Percentiles rank a stretch among this genome's conserved stretches.
phyloP scores from a whole-genome alignment of 92 coral and sea anemone species.

The Porites rus region DNA sequence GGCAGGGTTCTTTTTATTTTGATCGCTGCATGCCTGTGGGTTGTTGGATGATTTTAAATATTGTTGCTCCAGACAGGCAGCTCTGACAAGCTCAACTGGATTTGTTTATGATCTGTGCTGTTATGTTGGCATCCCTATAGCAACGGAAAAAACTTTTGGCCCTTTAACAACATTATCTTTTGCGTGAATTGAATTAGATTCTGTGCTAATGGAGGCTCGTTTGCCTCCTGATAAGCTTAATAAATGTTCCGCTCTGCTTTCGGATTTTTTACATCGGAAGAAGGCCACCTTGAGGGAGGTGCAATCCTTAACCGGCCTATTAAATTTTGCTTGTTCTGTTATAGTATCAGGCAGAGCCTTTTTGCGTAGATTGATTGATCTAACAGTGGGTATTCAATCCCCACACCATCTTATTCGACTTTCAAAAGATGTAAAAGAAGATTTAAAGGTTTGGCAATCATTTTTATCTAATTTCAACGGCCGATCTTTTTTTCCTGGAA shows the following conservation, averaged over 20 bases:
- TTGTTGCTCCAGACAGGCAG: conserved; percentile 40
- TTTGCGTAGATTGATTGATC: conserved; percentile 41
- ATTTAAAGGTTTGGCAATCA: conserved; percentile 31
- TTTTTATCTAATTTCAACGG: conserved; percentile 55
- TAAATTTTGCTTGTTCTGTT: conserved; percentile 33
- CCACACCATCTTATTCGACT: conserved; percentile 29
- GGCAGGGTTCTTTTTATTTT: conserved; percentile 52
- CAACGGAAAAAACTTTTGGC: conserved; percentile 63
- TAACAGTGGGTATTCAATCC: conserved; percentile 35
- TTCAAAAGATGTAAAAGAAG: conserved; percentile 20
- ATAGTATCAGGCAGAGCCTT: conserved; percentile 44
- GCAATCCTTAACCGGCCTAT: conserved; percentile 19
- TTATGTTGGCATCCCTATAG: conserved; percentile 62
- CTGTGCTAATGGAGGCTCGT: conserved; percentile 52
- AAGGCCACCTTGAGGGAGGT: conserved; percentile 6
- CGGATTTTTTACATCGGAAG: conserved; percentile 14
- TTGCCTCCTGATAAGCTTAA: conserved; percentile 59
- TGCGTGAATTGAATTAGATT: conserved; percentile 64
- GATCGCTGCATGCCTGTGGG: no score
- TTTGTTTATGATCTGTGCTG: conserved; percentile 36
- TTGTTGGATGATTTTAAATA: conserved; percentile 63
- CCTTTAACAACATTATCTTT: conserved; percentile 47
- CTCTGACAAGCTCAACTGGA: conserved; percentile 27
- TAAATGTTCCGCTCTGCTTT: conserved; percentile 54
- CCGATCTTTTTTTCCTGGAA: conserved; percentile 27